Evolutionary conservation across 2,888 invertebrate genomes (phyloP), one percentile per base, ranked within the genome.

Genomic region (Pelosia muscerda): DNA sequence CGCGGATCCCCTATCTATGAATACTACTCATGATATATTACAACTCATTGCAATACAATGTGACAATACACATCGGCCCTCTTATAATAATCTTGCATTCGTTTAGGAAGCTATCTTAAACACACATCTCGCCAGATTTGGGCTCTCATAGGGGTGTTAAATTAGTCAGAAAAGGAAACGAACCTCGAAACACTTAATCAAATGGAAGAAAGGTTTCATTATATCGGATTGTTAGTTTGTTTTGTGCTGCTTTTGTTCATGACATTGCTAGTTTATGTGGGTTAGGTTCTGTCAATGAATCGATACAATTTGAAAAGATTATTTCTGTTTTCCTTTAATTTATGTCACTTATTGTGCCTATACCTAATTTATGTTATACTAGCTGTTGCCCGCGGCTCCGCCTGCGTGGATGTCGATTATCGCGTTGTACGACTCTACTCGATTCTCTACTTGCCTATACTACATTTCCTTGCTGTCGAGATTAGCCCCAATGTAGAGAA

Each of bases 1-100:
- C 74, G 58, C 31, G 56, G 64, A 72, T 68, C 69, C 70, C 67
- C 74, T 71, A 66, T 74, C 68, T n/a, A n/a, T n/a, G n/a, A n/a
- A n/a, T n/a, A 64, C 67, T 28, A 59, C 63, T 55, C 63, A 65
- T 64, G 22, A 65, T 66, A 76, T 72, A 72, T 76, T 67, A 60
- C 63, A 65, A 65, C 63, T 63, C 65, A 74, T 69, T 75, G 65
- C 22, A 31, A 19, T 59, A 72, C 67, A 68, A 68, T 65, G 63
- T 68, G 60, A 70, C 66, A 67, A 63, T 67, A 57, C 31, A 23
- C 57, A 4, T 34, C 54, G 56, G 22, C 57, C 31, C 53, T 58
- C 57, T 67, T 28, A 23, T 60, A 58, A 57, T 23, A 62, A 53
- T 22, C 62, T 31, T 31, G 57, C 28, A 56, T 57, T 53, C 57